Percentiles rank a stretch among this genome's conserved stretches.
phyloP scores from a whole-genome alignment of 2,113 vertebrate genomes.

The Dinomys branickii region DNA sequence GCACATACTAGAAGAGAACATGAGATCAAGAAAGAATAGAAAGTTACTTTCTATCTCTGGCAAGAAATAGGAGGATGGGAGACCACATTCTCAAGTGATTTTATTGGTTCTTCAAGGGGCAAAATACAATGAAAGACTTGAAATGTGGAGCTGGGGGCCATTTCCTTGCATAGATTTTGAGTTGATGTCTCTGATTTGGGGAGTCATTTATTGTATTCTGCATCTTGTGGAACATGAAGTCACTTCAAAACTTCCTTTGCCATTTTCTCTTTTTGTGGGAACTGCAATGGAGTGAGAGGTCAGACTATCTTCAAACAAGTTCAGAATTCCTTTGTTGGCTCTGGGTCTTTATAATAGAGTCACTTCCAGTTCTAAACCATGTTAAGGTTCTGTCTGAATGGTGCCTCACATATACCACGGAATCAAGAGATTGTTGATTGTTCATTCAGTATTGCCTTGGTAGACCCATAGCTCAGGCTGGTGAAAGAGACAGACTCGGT shows the following conservation, averaged over 20 bases:
- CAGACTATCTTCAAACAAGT: not conserved
- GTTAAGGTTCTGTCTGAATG: not conserved
- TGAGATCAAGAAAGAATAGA: constrained; percentile 10
- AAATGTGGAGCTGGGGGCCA: not conserved
- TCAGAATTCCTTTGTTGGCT: not conserved
- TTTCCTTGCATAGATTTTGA: not conserved
- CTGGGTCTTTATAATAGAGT: not conserved
- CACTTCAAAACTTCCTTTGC: constrained; percentile 3
- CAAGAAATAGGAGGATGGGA: not conserved
- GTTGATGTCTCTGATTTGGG: not conserved
- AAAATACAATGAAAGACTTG: constrained; percentile 2
- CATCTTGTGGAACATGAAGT: not conserved
- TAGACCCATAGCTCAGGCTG: not conserved
- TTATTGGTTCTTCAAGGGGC: not conserved
- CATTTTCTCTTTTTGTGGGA: not conserved
- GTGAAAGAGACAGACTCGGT: not conserved
- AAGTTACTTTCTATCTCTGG: constrained; percentile 15
- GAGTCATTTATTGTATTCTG: not conserved
- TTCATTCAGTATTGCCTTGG: not conserved
- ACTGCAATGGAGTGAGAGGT: not conserved
- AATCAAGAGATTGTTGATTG: not conserved
- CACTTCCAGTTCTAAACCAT: not conserved
- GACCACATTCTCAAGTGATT: not conserved
- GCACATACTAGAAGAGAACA: not conserved
- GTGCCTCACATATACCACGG: not conserved